A percentile compares a stretch with the other conserved stretches of the same genome.
phyloP scores from a whole-genome alignment of 2,113 vertebrate species.

The Indri indri region DNA sequence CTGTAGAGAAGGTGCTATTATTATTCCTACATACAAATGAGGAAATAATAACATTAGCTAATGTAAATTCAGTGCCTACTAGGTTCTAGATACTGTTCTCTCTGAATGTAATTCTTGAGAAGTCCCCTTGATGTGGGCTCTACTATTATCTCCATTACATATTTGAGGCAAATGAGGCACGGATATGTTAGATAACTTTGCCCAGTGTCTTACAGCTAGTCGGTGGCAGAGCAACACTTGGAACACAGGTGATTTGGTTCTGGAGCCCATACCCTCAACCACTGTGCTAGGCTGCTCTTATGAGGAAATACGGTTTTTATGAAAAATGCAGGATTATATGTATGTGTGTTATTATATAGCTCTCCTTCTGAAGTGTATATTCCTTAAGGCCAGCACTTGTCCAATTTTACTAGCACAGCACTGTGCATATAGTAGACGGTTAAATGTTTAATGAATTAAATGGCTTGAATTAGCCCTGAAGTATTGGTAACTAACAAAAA shows the following conservation, averaged over 20 bases:
- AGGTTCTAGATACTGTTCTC: neutral
- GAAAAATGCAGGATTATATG: neutral
- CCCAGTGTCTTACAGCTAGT: neutral
- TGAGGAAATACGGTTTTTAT: neutral
- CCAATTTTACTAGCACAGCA: neutral
- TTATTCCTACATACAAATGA: neutral
- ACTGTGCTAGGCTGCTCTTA: neutral
- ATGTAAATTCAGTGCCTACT: neutral
- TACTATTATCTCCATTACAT: neutral
- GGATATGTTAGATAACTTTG: neutral
- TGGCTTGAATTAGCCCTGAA: neutral
- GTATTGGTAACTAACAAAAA: neutral
- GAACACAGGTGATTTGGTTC: neutral
- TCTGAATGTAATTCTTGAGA: neutral
- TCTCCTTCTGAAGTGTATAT: neutral
- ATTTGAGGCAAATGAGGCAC: neutral
- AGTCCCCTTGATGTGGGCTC: neutral
- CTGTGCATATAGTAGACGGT: neutral
- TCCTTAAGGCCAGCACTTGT: neutral
- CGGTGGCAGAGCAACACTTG: neutral
- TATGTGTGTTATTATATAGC: neutral
- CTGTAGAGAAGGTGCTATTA: neutral
- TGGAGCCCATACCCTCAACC: neutral
- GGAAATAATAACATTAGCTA: neutral
- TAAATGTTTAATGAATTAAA: neutral